Conservation (phyloP, 2,888 invertebrate genomes). For the Zaprionus obscuricornis region DNA sequence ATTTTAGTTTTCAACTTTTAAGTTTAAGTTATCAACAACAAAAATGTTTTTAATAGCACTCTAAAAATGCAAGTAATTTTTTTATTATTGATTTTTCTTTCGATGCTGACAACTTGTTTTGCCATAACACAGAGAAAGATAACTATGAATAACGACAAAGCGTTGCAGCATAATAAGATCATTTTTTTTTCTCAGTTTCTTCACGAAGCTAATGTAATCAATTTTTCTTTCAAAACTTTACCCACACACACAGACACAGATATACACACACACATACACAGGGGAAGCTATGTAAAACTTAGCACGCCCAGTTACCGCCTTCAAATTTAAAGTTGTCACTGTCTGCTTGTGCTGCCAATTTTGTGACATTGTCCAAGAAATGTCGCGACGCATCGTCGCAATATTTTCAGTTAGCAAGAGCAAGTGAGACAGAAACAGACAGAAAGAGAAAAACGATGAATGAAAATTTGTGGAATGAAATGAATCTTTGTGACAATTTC, state of each 20-base stretch:
- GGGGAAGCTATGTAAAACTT: too few relatives aligned
- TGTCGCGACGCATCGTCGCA: constrained; percentile 3
- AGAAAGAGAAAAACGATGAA: constrained; percentile 55
- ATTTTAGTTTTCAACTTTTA: too few relatives aligned
- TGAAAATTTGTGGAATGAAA: too few relatives aligned
- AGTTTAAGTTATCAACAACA: too few relatives aligned
- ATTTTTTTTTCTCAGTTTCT: constrained; percentile 6
- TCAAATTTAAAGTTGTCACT: constrained; percentile 53
- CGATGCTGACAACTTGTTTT: constrained; percentile 16
- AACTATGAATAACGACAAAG: constrained; percentile 41
- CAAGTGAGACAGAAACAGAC: too few relatives aligned
- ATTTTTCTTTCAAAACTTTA: constrained; percentile 66
- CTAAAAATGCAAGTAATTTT: too few relatives aligned
- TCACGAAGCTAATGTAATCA: constrained; percentile 62
- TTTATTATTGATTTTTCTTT: constrained; percentile 37
- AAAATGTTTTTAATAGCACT: too few relatives aligned
- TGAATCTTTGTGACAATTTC: constrained; percentile 71
- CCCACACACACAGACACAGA: constrained; percentile 5
- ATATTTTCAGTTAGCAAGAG: constrained; percentile 4
- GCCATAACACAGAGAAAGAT: constrained; percentile 1
- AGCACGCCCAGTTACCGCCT: constrained; percentile 21
- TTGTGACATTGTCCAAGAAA: too few relatives aligned
- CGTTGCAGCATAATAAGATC: constrained; percentile 31
- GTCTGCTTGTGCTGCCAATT: too few relatives aligned
- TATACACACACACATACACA: constrained; percentile 6